These are phyloP conservation scores for Spodoptera litura DNA, from an alignment of 1,140 invertebrate species.

Conservation along the genomic window DNA sequence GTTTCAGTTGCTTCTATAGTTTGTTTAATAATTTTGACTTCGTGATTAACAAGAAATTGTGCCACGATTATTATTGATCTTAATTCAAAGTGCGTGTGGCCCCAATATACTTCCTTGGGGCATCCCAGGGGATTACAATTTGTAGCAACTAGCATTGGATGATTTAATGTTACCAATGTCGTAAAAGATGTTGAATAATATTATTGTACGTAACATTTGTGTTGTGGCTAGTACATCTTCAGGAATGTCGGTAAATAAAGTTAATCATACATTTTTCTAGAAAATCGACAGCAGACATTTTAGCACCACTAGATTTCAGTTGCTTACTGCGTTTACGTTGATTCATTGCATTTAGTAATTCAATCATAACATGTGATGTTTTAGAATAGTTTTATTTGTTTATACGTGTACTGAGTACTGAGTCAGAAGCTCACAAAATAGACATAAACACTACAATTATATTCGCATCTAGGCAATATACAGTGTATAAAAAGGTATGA, in stretches of 20 bases:
- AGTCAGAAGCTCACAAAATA: conserved; percentile 32
- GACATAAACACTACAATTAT: conserved; percentile 32
- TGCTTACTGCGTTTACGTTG: not conserved
- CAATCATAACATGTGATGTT: not conserved
- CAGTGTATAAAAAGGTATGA: conserved; percentile 28
- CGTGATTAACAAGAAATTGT: too few species aligned
- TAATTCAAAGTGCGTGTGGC: not conserved
- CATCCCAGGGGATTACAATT: not conserved
- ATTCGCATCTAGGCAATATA: conserved; percentile 23
- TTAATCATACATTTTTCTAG: conserved; percentile 9
- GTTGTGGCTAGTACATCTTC: not conserved
- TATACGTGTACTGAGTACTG: not conserved
- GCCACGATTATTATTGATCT: too few species aligned
- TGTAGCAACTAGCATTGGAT: not conserved
- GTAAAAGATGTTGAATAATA: not conserved
- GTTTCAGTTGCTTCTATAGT: not conserved
- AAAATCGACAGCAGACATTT: conserved; percentile 16
- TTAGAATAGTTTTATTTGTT: conserved; percentile 7
- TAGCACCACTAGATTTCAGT: not conserved
- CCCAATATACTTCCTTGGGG: not conserved
- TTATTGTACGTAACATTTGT: not conserved
- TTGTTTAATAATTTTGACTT: not conserved
- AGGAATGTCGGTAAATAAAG: conserved; percentile 8
- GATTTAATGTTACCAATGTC: not conserved
- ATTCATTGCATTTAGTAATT: conserved; percentile 27